These are phyloP conservation scores for Pachyramphus minor DNA, from an alignment of 2,113 vertebrate species.

Conservation along the genomic window DNA sequence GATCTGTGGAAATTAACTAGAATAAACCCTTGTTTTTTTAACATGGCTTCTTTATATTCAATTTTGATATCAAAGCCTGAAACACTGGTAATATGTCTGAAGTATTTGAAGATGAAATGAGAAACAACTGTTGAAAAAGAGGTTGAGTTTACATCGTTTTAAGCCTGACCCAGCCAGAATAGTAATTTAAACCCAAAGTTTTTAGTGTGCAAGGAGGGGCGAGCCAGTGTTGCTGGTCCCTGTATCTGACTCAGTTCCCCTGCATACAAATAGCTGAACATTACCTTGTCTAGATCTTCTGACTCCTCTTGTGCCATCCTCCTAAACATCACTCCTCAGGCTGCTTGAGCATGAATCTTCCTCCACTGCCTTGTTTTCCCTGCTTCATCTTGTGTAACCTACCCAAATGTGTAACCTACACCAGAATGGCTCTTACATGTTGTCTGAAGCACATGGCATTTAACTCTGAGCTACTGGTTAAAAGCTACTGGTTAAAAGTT, in stretches of 20 bases:
- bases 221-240: neutral
- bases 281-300: neutral
- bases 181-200: neutral
- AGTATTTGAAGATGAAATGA: neutral
- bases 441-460: fast-evolving
- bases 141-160: neutral
- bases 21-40: neutral
- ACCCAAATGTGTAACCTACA: neutral
- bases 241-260: neutral
- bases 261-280: neutral
- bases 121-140: neutral
- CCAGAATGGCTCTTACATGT: neutral
- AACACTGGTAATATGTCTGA: neutral
- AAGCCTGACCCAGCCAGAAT: neutral
- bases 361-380: neutral
- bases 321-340: neutral
- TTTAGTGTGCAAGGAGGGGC: neutral
- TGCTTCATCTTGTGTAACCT: neutral
- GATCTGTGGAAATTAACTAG: neutral
- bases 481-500: neutral
- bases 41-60: neutral
- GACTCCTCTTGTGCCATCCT: fast-evolving
- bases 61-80: neutral
- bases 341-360: neutral
- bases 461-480: neutral